These are phyloP conservation scores for Mercenaria mercenaria DNA, from an alignment of 1,140 invertebrate species.

Conservation along the genomic window DNA sequence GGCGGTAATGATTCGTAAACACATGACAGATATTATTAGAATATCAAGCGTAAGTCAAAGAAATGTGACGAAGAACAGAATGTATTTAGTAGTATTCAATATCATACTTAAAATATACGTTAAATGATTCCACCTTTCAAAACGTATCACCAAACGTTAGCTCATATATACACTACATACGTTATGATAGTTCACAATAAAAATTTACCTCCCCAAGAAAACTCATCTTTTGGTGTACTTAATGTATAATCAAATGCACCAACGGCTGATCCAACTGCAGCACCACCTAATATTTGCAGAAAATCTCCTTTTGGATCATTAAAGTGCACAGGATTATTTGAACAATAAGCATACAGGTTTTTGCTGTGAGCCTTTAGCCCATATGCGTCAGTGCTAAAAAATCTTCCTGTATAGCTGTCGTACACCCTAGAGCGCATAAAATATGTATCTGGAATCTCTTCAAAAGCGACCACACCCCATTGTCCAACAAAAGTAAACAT, in stretches of 20 bases:
- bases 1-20: too few species aligned
- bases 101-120: too few species aligned
- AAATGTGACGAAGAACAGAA: too few species aligned
- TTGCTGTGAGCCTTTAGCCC: slow-evolving; percentile 24
- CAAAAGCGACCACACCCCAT: slow-evolving; percentile 30
- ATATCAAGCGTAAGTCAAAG: too few species aligned
- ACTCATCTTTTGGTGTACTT: background rate
- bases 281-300: background rate
- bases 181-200: too few species aligned
- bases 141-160: too few species aligned
- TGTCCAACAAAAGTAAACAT: slow-evolving; percentile 31
- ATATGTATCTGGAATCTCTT: slow-evolving; percentile 13
- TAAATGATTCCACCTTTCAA: too few species aligned
- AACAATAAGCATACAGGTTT: slow-evolving; percentile 41
- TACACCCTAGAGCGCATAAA: slow-evolving; percentile 23
- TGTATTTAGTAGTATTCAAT: too few species aligned
- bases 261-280: background rate
- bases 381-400: slow-evolving; percentile 19
- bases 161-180: too few species aligned
- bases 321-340: slow-evolving; percentile 31
- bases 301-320: slow-evolving; percentile 15
- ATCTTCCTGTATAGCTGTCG: slow-evolving; percentile 20
- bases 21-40: background rate
- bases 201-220: slow-evolving; percentile 6
- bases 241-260: background rate